These are phyloP conservation scores for Heliangelus exortis DNA, from an alignment of 2,797 vertebrate species.

Conservation along the genomic window DNA sequence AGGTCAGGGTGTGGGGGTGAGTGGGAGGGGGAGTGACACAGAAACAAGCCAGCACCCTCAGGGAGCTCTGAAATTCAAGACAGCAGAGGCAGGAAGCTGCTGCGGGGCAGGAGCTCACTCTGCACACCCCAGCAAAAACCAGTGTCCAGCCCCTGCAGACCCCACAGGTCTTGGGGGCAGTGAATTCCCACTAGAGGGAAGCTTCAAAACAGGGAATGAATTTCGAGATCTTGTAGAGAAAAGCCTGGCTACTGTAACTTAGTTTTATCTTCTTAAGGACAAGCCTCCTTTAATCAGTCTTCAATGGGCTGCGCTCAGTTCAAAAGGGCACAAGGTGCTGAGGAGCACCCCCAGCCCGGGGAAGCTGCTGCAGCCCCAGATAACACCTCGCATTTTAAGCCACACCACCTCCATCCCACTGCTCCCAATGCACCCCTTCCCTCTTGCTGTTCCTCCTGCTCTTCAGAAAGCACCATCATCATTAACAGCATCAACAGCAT, in stretches of 20 bases:
- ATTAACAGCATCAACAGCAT: fast-evolving
- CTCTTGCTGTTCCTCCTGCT: not conserved
- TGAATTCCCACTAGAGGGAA: not conserved
- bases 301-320: not conserved
- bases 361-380: not conserved
- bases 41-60: not conserved
- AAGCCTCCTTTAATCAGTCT: not conserved
- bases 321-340: not conserved
- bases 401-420: fast-evolving
- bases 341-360: not conserved
- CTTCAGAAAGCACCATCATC: not conserved
- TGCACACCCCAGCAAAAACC: not conserved
- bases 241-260: not conserved
- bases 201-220: not conserved
- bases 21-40: not conserved
- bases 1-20: no score
- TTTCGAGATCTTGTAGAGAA: not conserved
- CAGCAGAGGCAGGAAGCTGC: fast-evolving
- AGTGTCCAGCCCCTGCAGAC: fast-evolving
- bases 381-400: not conserved
- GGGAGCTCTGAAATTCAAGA: conserved; percentile 1
- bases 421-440: not conserved
- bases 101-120: not conserved
- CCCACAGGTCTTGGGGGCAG: fast-evolving
- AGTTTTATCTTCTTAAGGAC: not conserved